Evolutionary conservation across 2,113 vertebrate genomes (phyloP), one percentile per base, ranked within the genome.

Genomic region (Sinocyclocheilus rhinocerous): DNA sequence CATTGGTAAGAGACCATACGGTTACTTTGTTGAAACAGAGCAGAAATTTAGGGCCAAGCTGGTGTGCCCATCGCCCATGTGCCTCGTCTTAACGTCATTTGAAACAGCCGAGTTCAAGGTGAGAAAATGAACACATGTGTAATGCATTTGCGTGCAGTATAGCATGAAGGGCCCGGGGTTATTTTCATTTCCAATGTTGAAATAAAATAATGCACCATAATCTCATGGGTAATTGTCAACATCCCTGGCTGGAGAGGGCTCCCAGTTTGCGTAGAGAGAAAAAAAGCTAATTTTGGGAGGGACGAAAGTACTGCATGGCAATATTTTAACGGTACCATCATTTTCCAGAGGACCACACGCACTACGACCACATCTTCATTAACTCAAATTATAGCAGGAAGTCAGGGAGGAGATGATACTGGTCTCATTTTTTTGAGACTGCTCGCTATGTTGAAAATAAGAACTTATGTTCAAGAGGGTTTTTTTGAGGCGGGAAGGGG

Each of bases 61-160:
- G 92, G 95, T 93, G 95, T 94, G 94, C 92, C 93, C 78, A 92
- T 92, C 93, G 91, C 94, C 93, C 94, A 94, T 92, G 93, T 94
- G 94, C 93, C 95, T 95, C 93, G 94, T 95, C 96, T 96, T 96
- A 96, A 96, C 96, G 95, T 96, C 94, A 95, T 96, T 96, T 95
- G 95, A 95, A 96, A 96, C 94, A 94, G 94, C 92, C 94, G 93
- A 92, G 94, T 95, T 96, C 93, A 94, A 95, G 96, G 96, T 97
- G 94, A 96, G 94, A 95, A 95, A 95, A 95, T 94, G 93, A 92
- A 93, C 92, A 94, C 92, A 92, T 93, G 93, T 94, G 95, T 95
- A 96, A 94, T 93, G 94, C 94, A 95, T 96, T 94, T 94, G 94
- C 94, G 90, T 92, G 95, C 92, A 82, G 90, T 91, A 94, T 93